phyloP scores from a whole-genome alignment of 2,113 vertebrate genomes.

The Podocnemis expansa region DNA sequence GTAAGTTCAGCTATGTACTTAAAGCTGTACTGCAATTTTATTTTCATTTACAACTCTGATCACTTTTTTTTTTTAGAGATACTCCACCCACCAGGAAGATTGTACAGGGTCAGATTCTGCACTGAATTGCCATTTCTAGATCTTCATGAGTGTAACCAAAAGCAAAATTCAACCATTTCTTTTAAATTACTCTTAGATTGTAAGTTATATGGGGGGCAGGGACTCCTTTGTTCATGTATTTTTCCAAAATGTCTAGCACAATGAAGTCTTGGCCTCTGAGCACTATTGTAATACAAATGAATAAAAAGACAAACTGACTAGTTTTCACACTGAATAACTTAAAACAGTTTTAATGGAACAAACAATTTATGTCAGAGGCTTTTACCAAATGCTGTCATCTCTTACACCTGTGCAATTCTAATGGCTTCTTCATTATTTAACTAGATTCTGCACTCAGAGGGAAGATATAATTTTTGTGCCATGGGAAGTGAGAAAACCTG shows the following conservation, averaged over 20 bases:
- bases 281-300: background rate
- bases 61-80: no score
- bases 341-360: background rate
- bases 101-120: no score
- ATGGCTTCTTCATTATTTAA: background rate
- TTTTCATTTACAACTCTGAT: background rate
- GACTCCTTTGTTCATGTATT: background rate
- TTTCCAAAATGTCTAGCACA: background rate
- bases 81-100: no score
- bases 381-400: fast-evolving
- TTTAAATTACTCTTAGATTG: background rate
- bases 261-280: background rate
- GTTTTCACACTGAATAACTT: background rate
- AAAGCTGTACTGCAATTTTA: background rate
- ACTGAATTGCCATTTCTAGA: background rate
- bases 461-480: background rate
- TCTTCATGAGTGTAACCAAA: background rate
- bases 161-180: background rate
- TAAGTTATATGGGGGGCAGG: background rate
- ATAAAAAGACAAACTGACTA: background rate
- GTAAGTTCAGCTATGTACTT: background rate
- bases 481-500: no score
- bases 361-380: background rate
- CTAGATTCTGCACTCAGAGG: background rate
- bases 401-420: background rate